Evolutionary conservation across 1,140 invertebrate genomes (phyloP).

Genomic region (Papilio polytes): DNA sequence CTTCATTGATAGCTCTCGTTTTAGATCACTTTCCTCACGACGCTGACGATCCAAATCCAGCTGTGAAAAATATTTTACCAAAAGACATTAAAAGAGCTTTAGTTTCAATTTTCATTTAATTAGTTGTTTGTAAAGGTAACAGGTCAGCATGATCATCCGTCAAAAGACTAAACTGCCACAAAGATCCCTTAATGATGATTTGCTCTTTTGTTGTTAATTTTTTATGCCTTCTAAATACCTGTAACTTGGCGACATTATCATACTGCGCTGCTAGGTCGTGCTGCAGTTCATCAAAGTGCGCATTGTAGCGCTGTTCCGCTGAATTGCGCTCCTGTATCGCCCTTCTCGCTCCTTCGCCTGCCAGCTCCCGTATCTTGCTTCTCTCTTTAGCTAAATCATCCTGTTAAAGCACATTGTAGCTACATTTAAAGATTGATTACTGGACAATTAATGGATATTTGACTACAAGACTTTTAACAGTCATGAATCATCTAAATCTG

Average conservation of each 20-base stretch:
- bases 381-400: conserved; percentile 91
- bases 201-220: background rate
- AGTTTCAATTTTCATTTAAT: too few species aligned
- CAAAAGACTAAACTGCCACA: background rate
- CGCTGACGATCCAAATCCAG: conserved; percentile 91
- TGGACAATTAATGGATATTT: too few species aligned
- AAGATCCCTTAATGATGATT: background rate
- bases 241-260: conserved; percentile 90
- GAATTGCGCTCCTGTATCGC: conserved; percentile 89
- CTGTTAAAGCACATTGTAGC: conserved; percentile 43
- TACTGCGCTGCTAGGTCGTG: conserved; percentile 91
- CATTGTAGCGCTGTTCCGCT: conserved; percentile 89
- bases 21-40: conserved; percentile 89
- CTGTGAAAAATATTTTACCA: conserved; percentile 57
- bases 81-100: background rate
- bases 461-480: too few species aligned
- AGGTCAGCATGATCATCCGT: too few species aligned
- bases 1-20: conserved; percentile 89
- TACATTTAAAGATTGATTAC: too few species aligned
- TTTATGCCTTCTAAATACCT: conserved; percentile 59
- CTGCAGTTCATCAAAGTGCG: conserved; percentile 89
- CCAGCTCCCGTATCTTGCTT: conserved; percentile 83
- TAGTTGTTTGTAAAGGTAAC: too few species aligned
- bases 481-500: too few species aligned
- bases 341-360: conserved; percentile 84